Conservation (phyloP, 2,888 invertebrate species). For the Tachina lurida region DNA sequence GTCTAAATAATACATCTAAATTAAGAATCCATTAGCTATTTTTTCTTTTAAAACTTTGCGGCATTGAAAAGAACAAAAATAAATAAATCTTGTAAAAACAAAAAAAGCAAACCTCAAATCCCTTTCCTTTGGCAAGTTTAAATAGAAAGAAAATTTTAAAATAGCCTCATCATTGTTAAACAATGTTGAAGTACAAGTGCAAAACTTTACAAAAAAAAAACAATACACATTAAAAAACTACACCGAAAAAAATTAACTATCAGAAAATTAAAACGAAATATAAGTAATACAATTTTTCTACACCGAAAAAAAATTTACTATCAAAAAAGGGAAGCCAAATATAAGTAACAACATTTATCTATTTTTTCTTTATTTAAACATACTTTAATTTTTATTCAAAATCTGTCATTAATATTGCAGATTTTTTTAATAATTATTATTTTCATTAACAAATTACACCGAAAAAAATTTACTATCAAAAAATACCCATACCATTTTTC, state of each 20-base stretch:
- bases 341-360: no score
- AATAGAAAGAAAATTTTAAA: not conserved
- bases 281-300: no score
- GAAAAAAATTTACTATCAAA: no score
- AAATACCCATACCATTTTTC: no score
- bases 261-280: no score
- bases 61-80: constrained; percentile 15
- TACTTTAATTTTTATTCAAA: no score
- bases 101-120: constrained; percentile 26
- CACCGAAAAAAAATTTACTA: not conserved
- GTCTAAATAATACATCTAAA: constrained; percentile 75
- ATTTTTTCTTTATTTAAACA: no score
- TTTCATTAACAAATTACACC: no score
- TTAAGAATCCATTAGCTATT: constrained; percentile 82
- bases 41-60: constrained; percentile 10
- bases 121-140: constrained; percentile 43
- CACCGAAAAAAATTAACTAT: not conserved
- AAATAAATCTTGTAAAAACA: not conserved
- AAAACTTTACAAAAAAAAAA: constrained; percentile 40
- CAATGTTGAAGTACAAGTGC: constrained; percentile 59
- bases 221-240: constrained; percentile 26
- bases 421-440: no score
- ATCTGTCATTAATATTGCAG: no score
- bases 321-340: no score
- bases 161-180: constrained; percentile 46